phyloP scores from a whole-genome alignment of 2,888 invertebrate species.

The Himalopsyche tibetana region DNA sequence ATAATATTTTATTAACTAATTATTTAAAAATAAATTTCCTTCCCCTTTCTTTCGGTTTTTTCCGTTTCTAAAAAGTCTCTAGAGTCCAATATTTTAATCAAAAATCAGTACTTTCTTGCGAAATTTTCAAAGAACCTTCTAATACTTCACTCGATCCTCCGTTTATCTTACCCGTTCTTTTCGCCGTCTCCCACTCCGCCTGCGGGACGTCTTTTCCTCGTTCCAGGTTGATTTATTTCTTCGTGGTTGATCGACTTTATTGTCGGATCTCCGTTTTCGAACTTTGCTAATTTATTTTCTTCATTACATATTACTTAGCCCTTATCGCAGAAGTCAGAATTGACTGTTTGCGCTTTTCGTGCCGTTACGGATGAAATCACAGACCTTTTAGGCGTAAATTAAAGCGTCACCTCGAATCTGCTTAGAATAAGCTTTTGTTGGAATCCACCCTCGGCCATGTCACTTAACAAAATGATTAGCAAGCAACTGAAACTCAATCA shows the following conservation, averaged over 20 bases:
- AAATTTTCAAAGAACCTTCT: constrained; percentile 10
- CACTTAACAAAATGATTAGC: not conserved
- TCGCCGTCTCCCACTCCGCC: not conserved
- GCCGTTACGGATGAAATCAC: constrained; percentile 10
- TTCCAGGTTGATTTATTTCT: constrained; percentile 57
- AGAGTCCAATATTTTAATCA: constrained; percentile 25
- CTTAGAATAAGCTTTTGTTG: not conserved
- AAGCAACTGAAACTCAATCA: too few species aligned
- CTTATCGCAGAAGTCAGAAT: constrained; percentile 35
- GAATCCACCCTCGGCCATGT: not conserved
- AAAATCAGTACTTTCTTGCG: not conserved
- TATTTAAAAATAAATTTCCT: too few species aligned
- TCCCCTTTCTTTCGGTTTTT: too few species aligned
- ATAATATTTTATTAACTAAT: too few species aligned
- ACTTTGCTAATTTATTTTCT: constrained; percentile 58
- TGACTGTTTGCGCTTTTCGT: constrained; percentile 33
- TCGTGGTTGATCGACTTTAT: constrained; percentile 57
- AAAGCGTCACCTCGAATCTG: constrained; percentile 2
- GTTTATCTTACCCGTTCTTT: constrained; percentile 15
- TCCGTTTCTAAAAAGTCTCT: too few species aligned
- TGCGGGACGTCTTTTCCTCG: constrained; percentile 31
- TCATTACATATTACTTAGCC: constrained; percentile 46
- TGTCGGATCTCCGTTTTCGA: constrained; percentile 52
- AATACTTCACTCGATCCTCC: constrained; percentile 19
- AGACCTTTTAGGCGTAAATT: constrained; percentile 5